Evolutionary conservation across 2,888 invertebrate genomes (phyloP).

Genomic region (Lomographa bimaculata): DNA sequence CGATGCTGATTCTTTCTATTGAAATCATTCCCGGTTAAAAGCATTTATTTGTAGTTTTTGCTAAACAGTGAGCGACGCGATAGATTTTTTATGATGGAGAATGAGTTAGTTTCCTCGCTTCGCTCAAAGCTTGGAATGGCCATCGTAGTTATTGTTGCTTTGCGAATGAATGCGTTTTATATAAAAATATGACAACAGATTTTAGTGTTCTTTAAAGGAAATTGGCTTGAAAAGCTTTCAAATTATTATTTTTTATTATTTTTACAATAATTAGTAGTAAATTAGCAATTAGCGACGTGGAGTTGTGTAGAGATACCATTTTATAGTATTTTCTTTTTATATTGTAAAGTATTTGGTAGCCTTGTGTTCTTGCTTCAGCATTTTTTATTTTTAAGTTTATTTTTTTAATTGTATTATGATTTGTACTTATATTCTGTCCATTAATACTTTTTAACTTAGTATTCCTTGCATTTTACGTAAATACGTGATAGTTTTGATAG

Average conservation of each 20-base stretch:
- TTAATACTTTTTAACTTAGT: conserved; percentile 58
- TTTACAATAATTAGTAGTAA: conserved; percentile 28
- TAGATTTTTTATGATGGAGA: too few species aligned
- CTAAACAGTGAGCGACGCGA: not conserved
- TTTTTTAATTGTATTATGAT: conserved; percentile 24
- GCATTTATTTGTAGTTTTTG: conserved; percentile 20
- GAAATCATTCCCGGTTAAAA: conserved; percentile 22
- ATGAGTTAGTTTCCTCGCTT: too few species aligned
- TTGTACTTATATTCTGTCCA: conserved; percentile 40
- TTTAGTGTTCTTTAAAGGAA: too few species aligned
- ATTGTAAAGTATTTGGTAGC: conserved; percentile 44
- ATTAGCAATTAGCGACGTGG: conserved; percentile 73
- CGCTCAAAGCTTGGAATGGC: too few species aligned
- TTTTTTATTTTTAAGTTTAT: conserved; percentile 50
- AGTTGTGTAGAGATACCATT: conserved; percentile 35
- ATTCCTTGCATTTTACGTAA: conserved; percentile 60
- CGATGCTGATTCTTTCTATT: too few species aligned
- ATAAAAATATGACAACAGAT: conserved; percentile 11
- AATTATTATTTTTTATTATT: conserved; percentile 22
- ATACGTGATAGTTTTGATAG: conserved; percentile 64
- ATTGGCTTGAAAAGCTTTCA: conserved; percentile 18
- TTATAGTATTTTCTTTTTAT: conserved; percentile 48
- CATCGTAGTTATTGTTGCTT: too few species aligned
- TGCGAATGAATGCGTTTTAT: too few species aligned
- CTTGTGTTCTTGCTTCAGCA: conserved; percentile 64